Evolutionary conservation across 2,888 invertebrate species (phyloP).

Genomic region (Habrosyne pyritoides): DNA sequence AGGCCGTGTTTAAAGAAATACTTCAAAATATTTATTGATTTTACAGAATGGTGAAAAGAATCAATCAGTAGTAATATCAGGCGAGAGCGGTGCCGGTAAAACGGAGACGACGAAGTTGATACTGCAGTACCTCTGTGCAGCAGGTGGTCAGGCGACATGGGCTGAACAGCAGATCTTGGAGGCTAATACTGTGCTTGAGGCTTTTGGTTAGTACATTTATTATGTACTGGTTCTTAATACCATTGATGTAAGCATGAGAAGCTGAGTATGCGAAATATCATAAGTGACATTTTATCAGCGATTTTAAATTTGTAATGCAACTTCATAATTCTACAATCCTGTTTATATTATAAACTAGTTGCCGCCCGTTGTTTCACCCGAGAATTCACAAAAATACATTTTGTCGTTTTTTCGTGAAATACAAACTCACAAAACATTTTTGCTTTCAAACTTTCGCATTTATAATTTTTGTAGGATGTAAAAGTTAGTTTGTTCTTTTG

Average conservation of each 20-base stretch:
- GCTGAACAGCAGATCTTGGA: conserved; percentile 98
- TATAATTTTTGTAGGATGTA: too few relatives aligned
- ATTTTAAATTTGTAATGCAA: too few relatives aligned
- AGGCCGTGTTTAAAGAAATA: too few relatives aligned
- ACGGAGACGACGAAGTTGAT: conserved; percentile 97
- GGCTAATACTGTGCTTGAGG: conserved; percentile 96
- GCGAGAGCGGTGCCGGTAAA: conserved; percentile 96
- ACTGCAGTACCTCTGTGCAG: conserved; percentile 95
- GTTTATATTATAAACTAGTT: too few relatives aligned
- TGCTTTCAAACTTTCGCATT: too few relatives aligned
- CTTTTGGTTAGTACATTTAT: conserved; percentile 88
- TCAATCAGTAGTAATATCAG: conserved; percentile 95
- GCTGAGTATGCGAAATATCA: background rate
- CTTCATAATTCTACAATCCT: too few relatives aligned
- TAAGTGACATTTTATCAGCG: too few relatives aligned
- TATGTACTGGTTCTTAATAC: background rate
- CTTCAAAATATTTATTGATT: background rate
- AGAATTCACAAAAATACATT: too few relatives aligned
- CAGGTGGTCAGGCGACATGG: conserved; percentile 90
- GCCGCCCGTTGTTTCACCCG: too few relatives aligned
- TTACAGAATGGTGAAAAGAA: conserved; percentile 75
- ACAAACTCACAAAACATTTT: too few relatives aligned
- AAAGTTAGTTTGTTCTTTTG: too few relatives aligned
- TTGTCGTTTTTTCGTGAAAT: too few relatives aligned
- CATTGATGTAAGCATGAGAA: background rate